Base-by-base conservation (phyloP, 2,113 vertebrate genomes). In the Gymnocephalus cernua region DNA sequence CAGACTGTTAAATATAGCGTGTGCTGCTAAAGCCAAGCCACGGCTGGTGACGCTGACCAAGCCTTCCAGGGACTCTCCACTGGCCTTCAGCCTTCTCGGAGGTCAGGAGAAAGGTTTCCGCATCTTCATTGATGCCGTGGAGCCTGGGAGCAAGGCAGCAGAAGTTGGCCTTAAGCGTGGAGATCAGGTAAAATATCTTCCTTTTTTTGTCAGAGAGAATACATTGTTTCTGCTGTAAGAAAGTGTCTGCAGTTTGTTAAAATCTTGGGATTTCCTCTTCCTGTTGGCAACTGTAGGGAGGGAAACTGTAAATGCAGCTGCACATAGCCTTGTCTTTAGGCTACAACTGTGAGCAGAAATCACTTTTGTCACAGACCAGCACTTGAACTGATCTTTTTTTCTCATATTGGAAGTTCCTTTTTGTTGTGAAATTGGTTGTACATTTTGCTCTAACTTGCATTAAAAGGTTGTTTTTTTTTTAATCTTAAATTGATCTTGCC, bases 1-100 rank as follows among this genome's bases (percentile, higher is more conserved):
- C 88, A 95, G 98, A 95, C 96, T 99, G 89, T 95, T 99, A 95
- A 99, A 99, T 89, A 99, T 99, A 80, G 98, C 98, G 8, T 99
- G 98, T 79, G 98, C 98, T 75, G 98, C 98, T 87, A 99, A 99
- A 94, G 98, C 98, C 21, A 99, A 99, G 91, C 94, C 97, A 44
- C 96, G 98, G 84, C 88, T 97, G 88, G 97, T 99, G 95, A 99
- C 97, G 0, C 90, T 99, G 79, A 99, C 97, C 74, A 99, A 99
- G 93, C 96, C 98, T 38, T 97, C 97, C 75, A 95, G 98, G 74
- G 98, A 99, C 93, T 96, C 98, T 29, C 96, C 96, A 19, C 94
- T 99, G 91, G 97, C 97, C 88, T 99, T 99, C 92, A 94, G 95
- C 85, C 94, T 99, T 58, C 96, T 99, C 29, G 98, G 98, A 68